Evolutionary conservation across 2,113 vertebrate species (phyloP).

Genomic region (Psammodynastes pulverulentus): DNA sequence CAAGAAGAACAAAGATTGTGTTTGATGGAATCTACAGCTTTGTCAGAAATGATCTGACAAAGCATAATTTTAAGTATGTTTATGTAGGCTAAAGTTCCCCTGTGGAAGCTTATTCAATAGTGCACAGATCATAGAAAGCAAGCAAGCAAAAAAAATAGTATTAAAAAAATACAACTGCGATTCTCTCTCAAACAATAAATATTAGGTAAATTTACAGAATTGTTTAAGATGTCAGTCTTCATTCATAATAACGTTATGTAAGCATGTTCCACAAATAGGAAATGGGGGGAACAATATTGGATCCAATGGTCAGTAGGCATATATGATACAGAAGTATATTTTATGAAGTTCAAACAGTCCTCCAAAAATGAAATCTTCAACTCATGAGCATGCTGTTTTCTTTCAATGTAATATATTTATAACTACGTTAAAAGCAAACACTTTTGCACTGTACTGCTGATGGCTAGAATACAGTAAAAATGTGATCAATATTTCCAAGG

Average conservation of each 20-base stretch:
- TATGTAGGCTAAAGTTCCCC: not conserved
- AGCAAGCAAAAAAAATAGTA: conserved; percentile 5
- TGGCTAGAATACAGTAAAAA: not conserved
- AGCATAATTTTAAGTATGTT: not conserved
- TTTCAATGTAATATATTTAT: not conserved
- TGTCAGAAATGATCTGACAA: conserved; percentile 34
- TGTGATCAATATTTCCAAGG: not conserved
- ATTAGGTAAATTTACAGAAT: not conserved
- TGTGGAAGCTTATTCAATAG: not conserved
- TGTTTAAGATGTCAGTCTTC: not conserved
- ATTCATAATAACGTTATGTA: not conserved
- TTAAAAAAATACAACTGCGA: conserved; percentile 5
- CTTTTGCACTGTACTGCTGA: conserved; percentile 5
- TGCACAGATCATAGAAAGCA: not conserved
- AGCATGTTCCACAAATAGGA: not conserved
- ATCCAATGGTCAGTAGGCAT: not conserved
- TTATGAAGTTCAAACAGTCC: not conserved
- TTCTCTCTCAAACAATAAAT: conserved; percentile 13
- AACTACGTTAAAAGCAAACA: not conserved
- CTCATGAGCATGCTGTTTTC: not conserved
- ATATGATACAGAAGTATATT: not conserved
- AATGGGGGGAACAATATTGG: not conserved
- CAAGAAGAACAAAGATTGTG: not conserved
- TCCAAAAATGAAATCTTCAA: not conserved
- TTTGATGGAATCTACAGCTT: conserved; percentile 19